Percentiles rank a stretch among this genome's conserved stretches.
These are phyloP conservation scores for Microtus montanus DNA, from an alignment of 2,113 vertebrate species.

Conservation along the genomic window DNA sequence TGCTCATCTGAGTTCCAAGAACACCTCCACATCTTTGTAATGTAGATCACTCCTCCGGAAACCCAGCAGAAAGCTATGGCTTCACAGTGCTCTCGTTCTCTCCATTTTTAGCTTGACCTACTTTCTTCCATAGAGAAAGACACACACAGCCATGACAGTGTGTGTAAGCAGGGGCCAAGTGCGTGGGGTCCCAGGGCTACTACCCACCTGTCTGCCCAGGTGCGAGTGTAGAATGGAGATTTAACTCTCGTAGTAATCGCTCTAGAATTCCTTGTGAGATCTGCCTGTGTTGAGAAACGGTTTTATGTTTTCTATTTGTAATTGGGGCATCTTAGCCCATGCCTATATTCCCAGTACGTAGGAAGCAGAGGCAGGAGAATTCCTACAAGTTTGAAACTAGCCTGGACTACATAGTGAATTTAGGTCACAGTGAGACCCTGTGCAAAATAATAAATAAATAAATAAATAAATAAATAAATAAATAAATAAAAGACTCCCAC, in stretches of 20 bases:
- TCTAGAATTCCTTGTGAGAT: not conserved
- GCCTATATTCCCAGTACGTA: no score
- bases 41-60: not conserved
- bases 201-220: not conserved
- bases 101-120: slow-evolving; percentile 58
- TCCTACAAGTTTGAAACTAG: not conserved
- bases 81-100: not conserved
- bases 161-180: not conserved
- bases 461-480: not conserved
- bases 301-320: not conserved
- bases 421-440: not conserved
- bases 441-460: not conserved
- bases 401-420: not conserved
- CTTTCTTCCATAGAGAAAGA: slow-evolving; percentile 19
- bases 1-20: not conserved
- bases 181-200: not conserved
- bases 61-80: not conserved
- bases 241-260: not conserved
- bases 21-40: not conserved
- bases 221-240: not conserved
- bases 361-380: not conserved
- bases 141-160: not conserved
- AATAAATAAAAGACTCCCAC: not conserved
- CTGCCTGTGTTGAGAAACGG: not conserved
- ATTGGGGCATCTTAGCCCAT: not conserved